These are phyloP conservation scores for Napeogenes inachia DNA, from an alignment of 2,888 invertebrate genomes.

Conservation along the genomic window DNA sequence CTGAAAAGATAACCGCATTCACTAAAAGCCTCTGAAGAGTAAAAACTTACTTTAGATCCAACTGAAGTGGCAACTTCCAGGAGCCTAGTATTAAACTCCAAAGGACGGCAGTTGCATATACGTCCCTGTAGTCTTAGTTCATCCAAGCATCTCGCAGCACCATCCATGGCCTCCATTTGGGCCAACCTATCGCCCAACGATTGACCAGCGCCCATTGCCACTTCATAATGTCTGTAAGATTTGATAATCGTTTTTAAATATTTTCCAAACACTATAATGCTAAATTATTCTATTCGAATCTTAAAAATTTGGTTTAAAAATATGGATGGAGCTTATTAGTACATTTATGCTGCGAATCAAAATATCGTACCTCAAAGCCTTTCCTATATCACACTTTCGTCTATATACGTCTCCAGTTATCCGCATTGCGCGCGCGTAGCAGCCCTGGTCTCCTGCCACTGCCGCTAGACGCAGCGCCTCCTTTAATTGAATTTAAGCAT, in stretches of 20 bases:
- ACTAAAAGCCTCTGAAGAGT: too few species aligned
- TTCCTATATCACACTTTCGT: conserved; percentile 88
- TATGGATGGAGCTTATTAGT: not conserved
- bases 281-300: not conserved
- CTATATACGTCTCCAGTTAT: conserved; percentile 91
- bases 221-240: conserved; percentile 85
- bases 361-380: conserved; percentile 62
- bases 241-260: not conserved
- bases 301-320: too few species aligned
- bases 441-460: conserved; percentile 90
- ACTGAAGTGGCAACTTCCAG: conserved; percentile 90
- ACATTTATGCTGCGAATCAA: too few species aligned
- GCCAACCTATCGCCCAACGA: conserved; percentile 89
- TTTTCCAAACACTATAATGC: not conserved
- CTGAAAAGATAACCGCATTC: too few species aligned
- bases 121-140: conserved; percentile 86
- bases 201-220: conserved; percentile 90
- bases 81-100: conserved; percentile 90
- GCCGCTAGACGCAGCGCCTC: conserved; percentile 87
- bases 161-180: conserved; percentile 94
- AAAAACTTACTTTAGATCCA: conserved; percentile 84
- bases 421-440: conserved; percentile 88
- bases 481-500: conserved; percentile 53
- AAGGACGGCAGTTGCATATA: conserved; percentile 90
- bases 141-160: conserved; percentile 88